phyloP scores from a whole-genome alignment of 2,113 vertebrate species.

The Dipodomys spectabilis region DNA sequence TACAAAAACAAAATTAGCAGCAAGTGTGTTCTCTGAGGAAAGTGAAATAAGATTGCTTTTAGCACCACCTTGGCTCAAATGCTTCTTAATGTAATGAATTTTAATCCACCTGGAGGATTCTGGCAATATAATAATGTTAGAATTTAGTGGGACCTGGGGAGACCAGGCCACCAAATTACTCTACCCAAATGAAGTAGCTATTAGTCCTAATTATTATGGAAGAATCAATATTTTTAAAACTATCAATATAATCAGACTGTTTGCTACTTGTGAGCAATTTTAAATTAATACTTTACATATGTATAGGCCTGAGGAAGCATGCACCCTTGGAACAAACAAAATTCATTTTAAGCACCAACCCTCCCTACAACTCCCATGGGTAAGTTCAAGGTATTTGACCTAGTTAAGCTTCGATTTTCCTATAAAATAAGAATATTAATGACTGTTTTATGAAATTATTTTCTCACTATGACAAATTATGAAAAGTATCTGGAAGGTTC shows the following conservation, averaged over 20 bases:
- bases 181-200: slow-evolving; percentile 7
- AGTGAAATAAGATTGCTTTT: slow-evolving; percentile 65
- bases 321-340: not conserved
- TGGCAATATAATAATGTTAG: slow-evolving; percentile 51
- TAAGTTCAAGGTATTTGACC: not conserved
- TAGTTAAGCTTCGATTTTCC: not conserved
- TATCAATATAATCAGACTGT: not conserved
- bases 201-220: slow-evolving; percentile 15
- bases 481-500: not conserved
- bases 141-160: slow-evolving; percentile 50
- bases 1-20: slow-evolving; percentile 63
- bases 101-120: slow-evolving; percentile 48
- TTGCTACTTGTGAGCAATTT: not conserved
- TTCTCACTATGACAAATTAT: not conserved
- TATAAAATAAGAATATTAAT: not conserved
- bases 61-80: slow-evolving; percentile 53
- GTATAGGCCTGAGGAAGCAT: not conserved
- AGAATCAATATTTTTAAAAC: slow-evolving; percentile 13
- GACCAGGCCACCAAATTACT: slow-evolving; percentile 46
- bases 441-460: slow-evolving; percentile 5
- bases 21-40: slow-evolving; percentile 62
- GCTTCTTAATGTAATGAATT: slow-evolving; percentile 8
- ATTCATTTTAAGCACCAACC: not conserved
- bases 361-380: not conserved
- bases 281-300: not conserved